phyloP scores from a whole-genome alignment of 2,888 invertebrate genomes.

The Tipula helvola region DNA sequence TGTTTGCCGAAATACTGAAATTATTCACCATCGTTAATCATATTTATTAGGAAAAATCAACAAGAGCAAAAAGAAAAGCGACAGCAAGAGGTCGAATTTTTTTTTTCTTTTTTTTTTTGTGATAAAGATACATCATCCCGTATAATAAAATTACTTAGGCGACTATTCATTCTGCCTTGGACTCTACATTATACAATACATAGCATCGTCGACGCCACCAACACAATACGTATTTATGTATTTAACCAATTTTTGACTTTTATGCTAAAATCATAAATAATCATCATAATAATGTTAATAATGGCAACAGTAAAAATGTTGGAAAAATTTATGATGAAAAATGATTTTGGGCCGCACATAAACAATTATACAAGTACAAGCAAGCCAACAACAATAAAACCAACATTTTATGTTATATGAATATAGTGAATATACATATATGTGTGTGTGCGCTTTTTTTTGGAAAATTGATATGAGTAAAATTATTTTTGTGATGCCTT shows the following conservation, averaged over 20 bases:
- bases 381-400: background rate
- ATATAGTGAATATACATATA: background rate
- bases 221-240: background rate
- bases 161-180: background rate
- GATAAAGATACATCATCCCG: background rate
- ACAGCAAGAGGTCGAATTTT: background rate
- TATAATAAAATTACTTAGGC: background rate
- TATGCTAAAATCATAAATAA: conserved; percentile 4
- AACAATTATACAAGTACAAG: background rate
- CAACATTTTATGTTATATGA: background rate
- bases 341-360: background rate
- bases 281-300: background rate
- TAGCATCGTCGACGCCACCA: background rate
- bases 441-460: background rate
- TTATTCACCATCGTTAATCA: background rate
- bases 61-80: background rate
- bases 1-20: background rate
- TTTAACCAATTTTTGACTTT: conserved; percentile 4
- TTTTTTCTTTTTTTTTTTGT: background rate
- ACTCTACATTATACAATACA: background rate
- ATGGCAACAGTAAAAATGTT: background rate
- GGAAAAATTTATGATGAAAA: background rate
- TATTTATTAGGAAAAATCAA: background rate
- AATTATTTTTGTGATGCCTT: background rate
- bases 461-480: background rate